phyloP scores from a whole-genome alignment of 2,113 vertebrate species.

The Anhinga rufa region DNA sequence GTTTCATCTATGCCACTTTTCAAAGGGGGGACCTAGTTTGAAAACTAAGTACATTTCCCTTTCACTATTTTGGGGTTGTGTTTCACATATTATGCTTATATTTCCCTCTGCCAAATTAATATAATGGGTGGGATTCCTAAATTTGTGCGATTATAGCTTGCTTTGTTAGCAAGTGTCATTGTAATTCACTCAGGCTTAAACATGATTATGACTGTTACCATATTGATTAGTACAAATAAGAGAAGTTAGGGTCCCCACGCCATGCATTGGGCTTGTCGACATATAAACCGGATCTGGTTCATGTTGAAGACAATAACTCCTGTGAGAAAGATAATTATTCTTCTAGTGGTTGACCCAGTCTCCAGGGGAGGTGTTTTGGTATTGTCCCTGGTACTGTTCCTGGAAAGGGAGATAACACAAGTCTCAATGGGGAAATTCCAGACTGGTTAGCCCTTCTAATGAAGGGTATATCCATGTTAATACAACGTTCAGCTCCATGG shows the following conservation, averaged over 20 bases:
- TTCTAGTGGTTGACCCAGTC: not conserved
- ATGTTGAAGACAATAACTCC: not conserved
- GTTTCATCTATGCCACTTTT: not conserved
- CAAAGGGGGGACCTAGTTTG: not conserved
- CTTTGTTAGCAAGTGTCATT: not conserved
- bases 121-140: not conserved
- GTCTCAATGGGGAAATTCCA: not conserved
- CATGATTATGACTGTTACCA: not conserved
- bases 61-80: not conserved
- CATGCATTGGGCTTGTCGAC: not conserved
- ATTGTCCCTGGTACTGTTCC: not conserved
- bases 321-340: not conserved
- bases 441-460: not conserved
- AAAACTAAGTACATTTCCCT: not conserved
- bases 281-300: not conserved
- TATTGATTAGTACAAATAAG: too few relatives aligned
- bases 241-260: too few relatives aligned
- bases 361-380: not conserved
- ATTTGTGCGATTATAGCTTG: not conserved
- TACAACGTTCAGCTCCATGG: not conserved
- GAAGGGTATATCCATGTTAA: not conserved
- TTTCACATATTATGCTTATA: not conserved
- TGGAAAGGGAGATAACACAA: not conserved
- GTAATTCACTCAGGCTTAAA: not conserved
- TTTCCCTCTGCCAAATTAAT: not conserved